Evolutionary conservation across 1,140 invertebrate genomes (phyloP).

Genomic region (Drosophila bipectinata): DNA sequence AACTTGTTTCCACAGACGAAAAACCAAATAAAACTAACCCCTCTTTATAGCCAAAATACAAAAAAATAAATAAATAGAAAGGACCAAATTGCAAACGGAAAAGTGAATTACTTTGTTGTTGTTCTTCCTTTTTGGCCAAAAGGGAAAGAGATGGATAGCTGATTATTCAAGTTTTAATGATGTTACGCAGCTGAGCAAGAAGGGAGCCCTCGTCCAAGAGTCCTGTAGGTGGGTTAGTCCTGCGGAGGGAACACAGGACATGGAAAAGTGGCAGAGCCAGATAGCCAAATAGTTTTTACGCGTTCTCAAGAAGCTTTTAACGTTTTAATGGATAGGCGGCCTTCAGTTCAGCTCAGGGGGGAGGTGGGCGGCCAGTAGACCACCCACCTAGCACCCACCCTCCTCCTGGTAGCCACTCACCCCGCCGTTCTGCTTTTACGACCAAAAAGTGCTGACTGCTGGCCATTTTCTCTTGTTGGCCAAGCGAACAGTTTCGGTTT

Average conservation of each 20-base stretch:
- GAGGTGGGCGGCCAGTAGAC: no score
- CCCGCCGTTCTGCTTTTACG: slow-evolving; percentile 55
- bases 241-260: slow-evolving; percentile 7
- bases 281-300: slow-evolving; percentile 72
- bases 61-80: slow-evolving; percentile 1
- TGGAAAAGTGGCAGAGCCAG: slow-evolving; percentile 32
- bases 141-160: slow-evolving; percentile 35
- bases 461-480: slow-evolving; percentile 58
- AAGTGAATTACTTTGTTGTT: slow-evolving; percentile 55
- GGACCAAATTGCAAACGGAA: slow-evolving; percentile 50
- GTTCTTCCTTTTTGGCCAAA: slow-evolving; percentile 6
- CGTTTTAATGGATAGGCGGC: slow-evolving; percentile 76
- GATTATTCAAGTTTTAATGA: slow-evolving; percentile 80
- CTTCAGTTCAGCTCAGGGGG: slow-evolving; percentile 2
- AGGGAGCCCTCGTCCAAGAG: background rate
- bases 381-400: background rate
- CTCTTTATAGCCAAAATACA: background rate
- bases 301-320: slow-evolving; percentile 80
- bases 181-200: slow-evolving; percentile 49
- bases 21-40: slow-evolving; percentile 38
- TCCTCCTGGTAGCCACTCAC: background rate
- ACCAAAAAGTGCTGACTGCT: slow-evolving; percentile 75
- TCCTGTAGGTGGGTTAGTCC: background rate
- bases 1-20: background rate
- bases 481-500: slow-evolving; percentile 4